Evolutionary conservation across 2,797 vertebrate genomes (phyloP), one percentile per base, ranked within the genome.

Genomic region (Cyclura pinguis): DNA sequence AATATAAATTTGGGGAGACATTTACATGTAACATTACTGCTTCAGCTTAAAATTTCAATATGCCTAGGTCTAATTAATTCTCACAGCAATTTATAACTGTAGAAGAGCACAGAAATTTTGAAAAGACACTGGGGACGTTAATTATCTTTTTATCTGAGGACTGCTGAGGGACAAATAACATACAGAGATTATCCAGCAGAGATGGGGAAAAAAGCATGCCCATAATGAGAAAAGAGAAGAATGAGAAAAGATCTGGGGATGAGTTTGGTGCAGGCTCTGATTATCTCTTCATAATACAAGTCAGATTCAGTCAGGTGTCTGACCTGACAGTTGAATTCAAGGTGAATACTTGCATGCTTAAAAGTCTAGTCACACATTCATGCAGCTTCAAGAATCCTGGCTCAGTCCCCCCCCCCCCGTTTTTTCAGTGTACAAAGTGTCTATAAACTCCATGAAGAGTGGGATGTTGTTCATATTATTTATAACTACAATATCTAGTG

Each of bases 11-110:
- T 85, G 35, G 67, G 24, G 18, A 78, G 82, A 93, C 87, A 1
- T 0, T 92, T 86, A 74, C 88, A 78, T 42, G 91, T 95, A 94
- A 95, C 91, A 91, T 93, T 93, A 91, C 94, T 91, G 89, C 84
- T 91, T 87, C 42, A 24, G 74, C 76, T 86, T 59, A 50, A 82
- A 29, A 52, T 52, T 57, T 55, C 3, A 8, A 42, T 35, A 32
- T 62, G 29, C 10, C 35, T 88, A 6, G 9, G 73, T 73, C 38
- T 73, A 73, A 82, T 73, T 57, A 76, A 62, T 52, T 42, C 72
- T 90, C 84, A 29, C 13, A 32, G 64, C 35, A 18, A 27, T 16
- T 22, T 85, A 76, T 42, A 81, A 74, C n/a, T 82, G n/a, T 62
- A 57, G 12, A 35, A 62, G 4, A 72, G 77, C 84, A 83, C 47